Percentiles rank a stretch among this genome's conserved stretches.
Conservation (phyloP, 2,113 vertebrate genomes). For the Rhabdornis inornatus region DNA sequence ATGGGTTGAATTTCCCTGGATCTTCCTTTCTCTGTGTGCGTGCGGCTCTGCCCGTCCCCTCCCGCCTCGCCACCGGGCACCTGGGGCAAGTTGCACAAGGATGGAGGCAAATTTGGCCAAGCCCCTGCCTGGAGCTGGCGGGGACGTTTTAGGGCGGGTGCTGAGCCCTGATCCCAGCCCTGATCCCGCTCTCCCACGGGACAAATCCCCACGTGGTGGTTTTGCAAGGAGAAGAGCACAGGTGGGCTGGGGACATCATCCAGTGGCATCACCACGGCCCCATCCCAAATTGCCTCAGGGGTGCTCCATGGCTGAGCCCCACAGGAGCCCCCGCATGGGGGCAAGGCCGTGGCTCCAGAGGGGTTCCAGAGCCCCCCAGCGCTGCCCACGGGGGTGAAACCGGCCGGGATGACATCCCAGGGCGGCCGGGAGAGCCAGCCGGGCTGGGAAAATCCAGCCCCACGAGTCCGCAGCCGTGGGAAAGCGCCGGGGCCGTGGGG, state of each 20-base stretch:
- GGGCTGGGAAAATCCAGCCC: background rate
- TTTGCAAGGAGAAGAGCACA: background rate
- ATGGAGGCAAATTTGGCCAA: background rate
- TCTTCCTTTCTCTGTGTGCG: background rate
- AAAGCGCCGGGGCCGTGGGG: background rate
- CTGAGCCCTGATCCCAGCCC: background rate
- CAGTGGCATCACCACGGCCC: fast-evolving
- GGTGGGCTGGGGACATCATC: fast-evolving
- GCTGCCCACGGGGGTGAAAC: background rate
- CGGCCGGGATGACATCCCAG: background rate
- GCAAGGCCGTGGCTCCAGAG: fast-evolving
- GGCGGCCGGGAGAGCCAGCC: background rate
- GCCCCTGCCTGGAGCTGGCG: background rate
- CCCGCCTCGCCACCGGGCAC: background rate
- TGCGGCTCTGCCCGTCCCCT: background rate
- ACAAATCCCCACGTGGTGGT: background rate
- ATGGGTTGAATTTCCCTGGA: background rate
- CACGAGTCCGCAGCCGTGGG: background rate
- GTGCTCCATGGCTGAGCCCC: background rate
- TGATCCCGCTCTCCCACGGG: background rate
- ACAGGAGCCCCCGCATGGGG: fast-evolving
- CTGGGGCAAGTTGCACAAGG: background rate
- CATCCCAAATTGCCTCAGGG: fast-evolving
- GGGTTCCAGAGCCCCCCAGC: background rate
- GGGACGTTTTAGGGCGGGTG: background rate